Evolutionary conservation across 2,888 invertebrate genomes (phyloP).

Genomic region (Elegia similella): DNA sequence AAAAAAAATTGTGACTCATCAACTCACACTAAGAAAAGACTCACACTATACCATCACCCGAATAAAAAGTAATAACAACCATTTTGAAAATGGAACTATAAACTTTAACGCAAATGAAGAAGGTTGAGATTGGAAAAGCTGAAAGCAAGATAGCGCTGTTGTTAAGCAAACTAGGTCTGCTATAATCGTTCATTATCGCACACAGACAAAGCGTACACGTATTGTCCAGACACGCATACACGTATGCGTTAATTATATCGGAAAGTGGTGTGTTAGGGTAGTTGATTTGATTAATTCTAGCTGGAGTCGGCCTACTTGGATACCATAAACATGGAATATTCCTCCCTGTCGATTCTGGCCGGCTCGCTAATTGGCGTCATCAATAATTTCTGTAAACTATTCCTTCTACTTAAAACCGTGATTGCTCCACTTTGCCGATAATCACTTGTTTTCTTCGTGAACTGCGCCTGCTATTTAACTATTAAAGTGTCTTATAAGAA

Average conservation of each 20-base stretch:
- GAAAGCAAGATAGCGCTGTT: slow-evolving; percentile 48
- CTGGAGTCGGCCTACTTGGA: slow-evolving; percentile 72
- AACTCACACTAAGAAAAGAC: slow-evolving; percentile 73
- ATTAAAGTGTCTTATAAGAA: background rate
- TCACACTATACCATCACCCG: slow-evolving; percentile 44
- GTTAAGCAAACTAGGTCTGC: slow-evolving; percentile 67
- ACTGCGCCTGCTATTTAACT: background rate
- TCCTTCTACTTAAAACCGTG: slow-evolving; percentile 15
- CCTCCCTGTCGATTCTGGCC: slow-evolving; percentile 52
- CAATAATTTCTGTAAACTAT: slow-evolving; percentile 28
- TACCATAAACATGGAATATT: slow-evolving; percentile 74
- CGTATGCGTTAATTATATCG: slow-evolving; percentile 79
- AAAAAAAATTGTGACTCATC: slow-evolving; percentile 83
- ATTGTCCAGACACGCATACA: slow-evolving; percentile 72
- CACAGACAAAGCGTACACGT: slow-evolving; percentile 67
- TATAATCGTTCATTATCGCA: slow-evolving; percentile 81
- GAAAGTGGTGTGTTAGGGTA: slow-evolving; percentile 80
- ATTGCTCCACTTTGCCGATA: slow-evolving; percentile 2
- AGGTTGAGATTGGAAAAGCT: slow-evolving; percentile 46
- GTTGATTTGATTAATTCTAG: slow-evolving; percentile 82
- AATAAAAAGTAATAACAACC: slow-evolving; percentile 47
- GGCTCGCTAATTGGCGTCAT: slow-evolving; percentile 54
- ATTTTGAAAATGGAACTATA: slow-evolving; percentile 50
- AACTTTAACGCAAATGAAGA: slow-evolving; percentile 60
- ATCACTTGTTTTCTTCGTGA: slow-evolving; percentile 8